Conservation (phyloP, 2,113 vertebrate genomes). For the Cyprinus carpio region DNA sequence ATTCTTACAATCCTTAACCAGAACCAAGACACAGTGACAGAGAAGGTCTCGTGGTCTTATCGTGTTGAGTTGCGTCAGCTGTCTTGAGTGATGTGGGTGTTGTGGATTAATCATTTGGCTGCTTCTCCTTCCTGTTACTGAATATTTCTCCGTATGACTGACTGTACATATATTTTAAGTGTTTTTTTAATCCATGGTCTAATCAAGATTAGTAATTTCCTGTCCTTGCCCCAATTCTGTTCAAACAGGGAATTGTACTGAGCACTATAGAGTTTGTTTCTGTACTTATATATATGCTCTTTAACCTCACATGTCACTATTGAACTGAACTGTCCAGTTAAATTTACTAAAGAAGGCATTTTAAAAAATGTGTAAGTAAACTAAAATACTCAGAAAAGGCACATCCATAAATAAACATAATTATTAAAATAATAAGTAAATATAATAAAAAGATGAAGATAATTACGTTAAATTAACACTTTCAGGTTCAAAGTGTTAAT, state of each 20-base stretch:
- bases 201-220: neutral
- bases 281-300: neutral
- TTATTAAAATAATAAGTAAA: neutral
- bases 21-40: neutral
- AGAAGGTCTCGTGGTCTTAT: neutral
- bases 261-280: neutral
- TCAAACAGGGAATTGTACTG: neutral
- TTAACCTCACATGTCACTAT: neutral
- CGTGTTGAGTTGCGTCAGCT: neutral
- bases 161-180: neutral
- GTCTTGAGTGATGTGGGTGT: neutral
- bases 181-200: neutral
- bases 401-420: neutral
- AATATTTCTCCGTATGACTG: neutral
- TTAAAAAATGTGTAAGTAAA: neutral
- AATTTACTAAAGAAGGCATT: neutral
- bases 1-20: neutral
- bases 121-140: neutral
- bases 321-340: neutral
- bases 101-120: neutral
- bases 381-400: neutral
- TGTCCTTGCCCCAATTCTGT: neutral
- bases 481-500: no score
- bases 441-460: neutral
- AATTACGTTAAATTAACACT: neutral